phyloP scores from a whole-genome alignment of 2,797 vertebrate species.

The Hydrolagus colliei region DNA sequence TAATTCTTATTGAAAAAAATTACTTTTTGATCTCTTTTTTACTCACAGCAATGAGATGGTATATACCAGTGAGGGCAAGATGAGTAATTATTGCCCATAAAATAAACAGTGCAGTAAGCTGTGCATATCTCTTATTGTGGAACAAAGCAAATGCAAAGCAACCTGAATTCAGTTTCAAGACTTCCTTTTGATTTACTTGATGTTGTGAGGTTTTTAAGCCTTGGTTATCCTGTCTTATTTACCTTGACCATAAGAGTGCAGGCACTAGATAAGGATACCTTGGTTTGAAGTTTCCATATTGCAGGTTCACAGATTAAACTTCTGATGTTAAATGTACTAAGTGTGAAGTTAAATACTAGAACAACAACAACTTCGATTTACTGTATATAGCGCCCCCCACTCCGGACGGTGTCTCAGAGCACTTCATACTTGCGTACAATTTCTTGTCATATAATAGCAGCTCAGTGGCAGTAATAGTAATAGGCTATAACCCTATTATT shows the following conservation, averaged over 20 bases:
- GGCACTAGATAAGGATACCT: not conserved
- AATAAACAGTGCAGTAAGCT: not conserved
- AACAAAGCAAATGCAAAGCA: not conserved
- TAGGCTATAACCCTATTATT: too few relatives aligned
- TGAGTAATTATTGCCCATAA: not conserved
- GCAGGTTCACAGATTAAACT: not conserved
- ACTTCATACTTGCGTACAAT: too few relatives aligned
- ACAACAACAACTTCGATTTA: not conserved
- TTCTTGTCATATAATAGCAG: too few relatives aligned
- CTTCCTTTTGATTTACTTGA: not conserved
- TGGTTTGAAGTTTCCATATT: not conserved
- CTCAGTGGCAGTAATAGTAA: too few relatives aligned
- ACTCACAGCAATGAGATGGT: not conserved
- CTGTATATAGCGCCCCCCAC: too few relatives aligned
- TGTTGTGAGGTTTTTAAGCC: not conserved
- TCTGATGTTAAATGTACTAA: not conserved
- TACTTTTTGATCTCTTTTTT: not conserved
- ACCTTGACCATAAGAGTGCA: not conserved
- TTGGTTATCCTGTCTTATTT: not conserved
- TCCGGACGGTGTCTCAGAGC: too few relatives aligned
- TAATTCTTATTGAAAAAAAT: not conserved
- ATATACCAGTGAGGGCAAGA: not conserved
- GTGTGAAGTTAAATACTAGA: not conserved
- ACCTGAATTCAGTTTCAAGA: not conserved
- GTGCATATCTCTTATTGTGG: not conserved